These are phyloP conservation scores for Pampus argenteus DNA, from an alignment of 2,797 vertebrate species.

Conservation along the genomic window DNA sequence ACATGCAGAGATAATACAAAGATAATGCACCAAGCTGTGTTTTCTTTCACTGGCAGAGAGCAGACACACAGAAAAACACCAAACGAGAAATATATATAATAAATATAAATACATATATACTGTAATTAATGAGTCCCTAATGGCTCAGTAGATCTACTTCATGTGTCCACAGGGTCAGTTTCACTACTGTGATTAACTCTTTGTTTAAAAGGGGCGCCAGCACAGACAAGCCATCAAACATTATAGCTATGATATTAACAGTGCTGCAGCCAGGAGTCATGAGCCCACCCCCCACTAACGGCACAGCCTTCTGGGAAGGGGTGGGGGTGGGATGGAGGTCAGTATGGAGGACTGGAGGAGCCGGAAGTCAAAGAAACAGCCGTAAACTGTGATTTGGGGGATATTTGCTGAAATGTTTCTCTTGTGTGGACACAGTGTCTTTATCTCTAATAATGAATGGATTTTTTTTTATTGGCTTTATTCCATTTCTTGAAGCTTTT, in stretches of 20 bases:
- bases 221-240: too few relatives aligned
- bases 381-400: too few relatives aligned
- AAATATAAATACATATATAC: too few relatives aligned
- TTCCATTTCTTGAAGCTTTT: too few relatives aligned
- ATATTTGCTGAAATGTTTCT: not conserved
- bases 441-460: not conserved
- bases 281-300: not conserved
- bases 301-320: too few relatives aligned
- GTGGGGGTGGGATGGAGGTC: too few relatives aligned
- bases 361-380: too few relatives aligned
- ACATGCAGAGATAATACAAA: conserved; percentile 70
- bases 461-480: too few relatives aligned
- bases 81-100: too few relatives aligned
- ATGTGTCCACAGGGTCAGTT: not conserved
- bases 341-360: too few relatives aligned
- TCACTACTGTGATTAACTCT: not conserved
- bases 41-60: conserved; percentile 17
- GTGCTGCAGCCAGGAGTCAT: not conserved
- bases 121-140: conserved; percentile 11
- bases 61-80: too few relatives aligned
- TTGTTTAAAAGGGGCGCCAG: not conserved
- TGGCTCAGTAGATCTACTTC: not conserved
- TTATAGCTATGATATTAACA: not conserved
- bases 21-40: conserved; percentile 32
- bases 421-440: not conserved